Percentiles rank a stretch among this genome's conserved stretches.
Conservation (phyloP, 2,888 invertebrate genomes). For the Melanostoma mellinum region DNA sequence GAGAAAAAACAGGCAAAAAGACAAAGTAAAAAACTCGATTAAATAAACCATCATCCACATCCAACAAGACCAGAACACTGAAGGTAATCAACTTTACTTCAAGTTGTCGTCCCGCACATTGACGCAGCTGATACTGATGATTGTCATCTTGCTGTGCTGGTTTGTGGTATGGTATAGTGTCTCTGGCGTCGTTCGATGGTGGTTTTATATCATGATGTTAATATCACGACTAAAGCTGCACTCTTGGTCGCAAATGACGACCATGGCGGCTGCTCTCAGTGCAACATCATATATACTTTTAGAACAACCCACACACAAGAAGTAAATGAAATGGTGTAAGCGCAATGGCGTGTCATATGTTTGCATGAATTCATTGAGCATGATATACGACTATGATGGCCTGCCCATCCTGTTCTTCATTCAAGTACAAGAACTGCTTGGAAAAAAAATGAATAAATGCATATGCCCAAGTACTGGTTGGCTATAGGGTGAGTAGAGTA, state of each 20-base stretch:
- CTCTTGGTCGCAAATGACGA: conserved; percentile 29
- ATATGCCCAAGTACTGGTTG: conserved; percentile 8
- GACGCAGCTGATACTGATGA: conserved; percentile 48
- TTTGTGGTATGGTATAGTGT: conserved; percentile 3
- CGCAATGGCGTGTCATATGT: conserved; percentile 39
- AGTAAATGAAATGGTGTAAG: conserved; percentile 24
- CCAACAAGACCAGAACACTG: conserved; percentile 41
- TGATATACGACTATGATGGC: conserved; percentile 38
- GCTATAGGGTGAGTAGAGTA: conserved; percentile 1
- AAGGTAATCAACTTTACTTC: conserved; percentile 52
- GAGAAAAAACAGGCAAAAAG: conserved; percentile 5
- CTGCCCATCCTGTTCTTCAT: conserved; percentile 43
- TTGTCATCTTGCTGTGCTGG: conserved; percentile 54
- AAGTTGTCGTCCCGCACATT: conserved; percentile 45
- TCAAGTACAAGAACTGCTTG: conserved; percentile 33
- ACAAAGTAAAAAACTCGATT: conserved; percentile 14
- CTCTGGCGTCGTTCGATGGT: conserved; percentile 11
- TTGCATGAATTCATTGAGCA: conserved; percentile 42
- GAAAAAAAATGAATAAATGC: background rate
- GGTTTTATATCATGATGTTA: conserved; percentile 48
- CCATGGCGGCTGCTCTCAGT: conserved; percentile 45
- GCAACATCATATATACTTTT: background rate
- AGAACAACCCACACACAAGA: conserved; percentile 38
- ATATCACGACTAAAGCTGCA: conserved; percentile 39
- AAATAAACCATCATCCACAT: conserved; percentile 41